Evolutionary conservation across 2,888 invertebrate genomes (phyloP), one percentile per base, ranked within the genome.

Genomic region (Eupelmus urozonus): DNA sequence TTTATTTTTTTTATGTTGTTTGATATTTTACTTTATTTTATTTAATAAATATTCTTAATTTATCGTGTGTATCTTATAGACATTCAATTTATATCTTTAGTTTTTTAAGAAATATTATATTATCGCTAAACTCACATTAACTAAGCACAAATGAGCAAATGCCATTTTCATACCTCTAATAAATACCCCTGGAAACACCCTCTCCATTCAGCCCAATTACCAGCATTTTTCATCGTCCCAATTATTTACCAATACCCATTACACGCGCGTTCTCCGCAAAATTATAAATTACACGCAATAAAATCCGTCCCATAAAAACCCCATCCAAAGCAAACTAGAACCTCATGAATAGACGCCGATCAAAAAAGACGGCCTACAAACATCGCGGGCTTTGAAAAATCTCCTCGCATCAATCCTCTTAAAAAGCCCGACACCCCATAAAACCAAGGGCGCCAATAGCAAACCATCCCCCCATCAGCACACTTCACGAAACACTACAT

Each of bases 241-340:
- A 53, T 76, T 25, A n/a, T 9, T 18, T 27, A 40, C 59, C 16
- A 20, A 23, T 20, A 55, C 13, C 18, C 5, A 23, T 23, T 20
- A 27, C 16, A 4, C 42, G 42, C 16, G n/a, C 40, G 57, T 53
- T 62, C 25, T 3, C n/a, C 34, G 40, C 40, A 13, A 63, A 57
- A 73, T 78, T 69, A 69, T 63, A 78, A 78, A 78, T 78, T 25
- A 16, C 69, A 3, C 49, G 73, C 73, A 73, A 78, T 69, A 63
- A 78, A 69, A 13, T 57, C 16, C 27, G 2, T 3, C 34, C 49
- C 65, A 53, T 60, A 53, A 66, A 45, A 66, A 34, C 9, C 34
- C 34, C 40, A 59, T 74, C 5, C 40, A 16, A 40, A 34, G 18
- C 60, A 20, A 62, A 72, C 62, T 62, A 25, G 25, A 62, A 34